Conservation (phyloP, 1,140 invertebrate species). For the Drosophila simulans region DNA sequence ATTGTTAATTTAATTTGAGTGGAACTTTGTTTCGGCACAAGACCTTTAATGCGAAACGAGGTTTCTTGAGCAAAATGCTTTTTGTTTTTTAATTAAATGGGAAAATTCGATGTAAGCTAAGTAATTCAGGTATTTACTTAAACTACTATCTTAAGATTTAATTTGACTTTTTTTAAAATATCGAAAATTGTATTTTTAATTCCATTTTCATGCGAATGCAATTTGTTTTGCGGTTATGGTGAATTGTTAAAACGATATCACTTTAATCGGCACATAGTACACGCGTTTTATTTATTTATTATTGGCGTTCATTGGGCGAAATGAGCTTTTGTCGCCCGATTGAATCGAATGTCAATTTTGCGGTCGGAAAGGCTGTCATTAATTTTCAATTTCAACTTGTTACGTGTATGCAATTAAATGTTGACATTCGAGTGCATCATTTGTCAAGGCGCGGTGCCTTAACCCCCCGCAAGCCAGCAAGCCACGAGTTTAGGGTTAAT, state of each 20-base stretch:
- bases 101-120: not conserved
- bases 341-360: constrained; percentile 46
- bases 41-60: not conserved
- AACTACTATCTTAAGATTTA: not conserved
- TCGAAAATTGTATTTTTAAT: not conserved
- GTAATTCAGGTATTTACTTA: too few species aligned
- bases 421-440: constrained; percentile 51
- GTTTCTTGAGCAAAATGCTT: too few species aligned
- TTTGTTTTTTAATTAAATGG: too few species aligned
- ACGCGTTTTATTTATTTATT: constrained; percentile 29
- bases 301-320: constrained; percentile 24
- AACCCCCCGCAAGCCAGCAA: not conserved
- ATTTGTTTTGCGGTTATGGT: constrained; percentile 1
- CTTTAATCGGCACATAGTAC: constrained; percentile 3
- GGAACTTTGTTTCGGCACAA: not conserved
- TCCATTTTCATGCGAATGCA: not conserved
- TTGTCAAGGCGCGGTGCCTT: constrained; percentile 11
- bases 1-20: not conserved
- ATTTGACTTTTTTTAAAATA: not conserved
- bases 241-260: constrained; percentile 5
- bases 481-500: constrained; percentile 24
- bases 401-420: constrained; percentile 67
- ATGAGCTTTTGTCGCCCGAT: constrained; percentile 18
- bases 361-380: constrained; percentile 59
- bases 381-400: constrained; percentile 66